These are phyloP conservation scores for Cepphus grylle DNA, from an alignment of 2,113 vertebrate species.

Conservation along the genomic window DNA sequence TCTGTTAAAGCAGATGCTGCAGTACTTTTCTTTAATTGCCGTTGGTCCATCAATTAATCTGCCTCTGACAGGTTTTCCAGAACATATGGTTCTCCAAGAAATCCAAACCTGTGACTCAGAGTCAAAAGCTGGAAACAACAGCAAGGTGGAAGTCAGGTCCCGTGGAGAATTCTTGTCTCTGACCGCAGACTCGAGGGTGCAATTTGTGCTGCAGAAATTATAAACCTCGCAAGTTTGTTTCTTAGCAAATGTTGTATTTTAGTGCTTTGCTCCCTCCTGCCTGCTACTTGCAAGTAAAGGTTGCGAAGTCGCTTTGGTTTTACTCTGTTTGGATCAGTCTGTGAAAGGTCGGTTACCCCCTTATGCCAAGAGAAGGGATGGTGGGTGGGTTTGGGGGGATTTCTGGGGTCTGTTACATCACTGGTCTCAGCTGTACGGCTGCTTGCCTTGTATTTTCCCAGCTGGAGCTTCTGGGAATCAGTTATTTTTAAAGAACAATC, in stretches of 20 bases:
- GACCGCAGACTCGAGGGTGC: background rate
- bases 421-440: background rate
- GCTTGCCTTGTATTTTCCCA: background rate
- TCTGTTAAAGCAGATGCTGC: conserved; percentile 34
- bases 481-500: background rate
- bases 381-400: background rate
- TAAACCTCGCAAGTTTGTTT: background rate
- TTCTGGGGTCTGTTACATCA: background rate
- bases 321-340: background rate
- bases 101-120: conserved; percentile 2
- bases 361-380: background rate
- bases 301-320: background rate
- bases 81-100: background rate
- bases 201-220: background rate
- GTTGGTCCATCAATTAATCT: background rate
- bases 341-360: rapidly evolving
- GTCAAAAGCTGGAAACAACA: background rate
- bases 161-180: background rate
- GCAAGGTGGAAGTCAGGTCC: background rate
- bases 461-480: background rate
- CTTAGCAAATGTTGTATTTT: background rate
- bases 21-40: background rate
- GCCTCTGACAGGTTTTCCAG: conserved; percentile 21
- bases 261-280: background rate
- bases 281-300: background rate